phyloP scores from a whole-genome alignment of 92 coral and sea anemone genomes.

The Porites rus region DNA sequence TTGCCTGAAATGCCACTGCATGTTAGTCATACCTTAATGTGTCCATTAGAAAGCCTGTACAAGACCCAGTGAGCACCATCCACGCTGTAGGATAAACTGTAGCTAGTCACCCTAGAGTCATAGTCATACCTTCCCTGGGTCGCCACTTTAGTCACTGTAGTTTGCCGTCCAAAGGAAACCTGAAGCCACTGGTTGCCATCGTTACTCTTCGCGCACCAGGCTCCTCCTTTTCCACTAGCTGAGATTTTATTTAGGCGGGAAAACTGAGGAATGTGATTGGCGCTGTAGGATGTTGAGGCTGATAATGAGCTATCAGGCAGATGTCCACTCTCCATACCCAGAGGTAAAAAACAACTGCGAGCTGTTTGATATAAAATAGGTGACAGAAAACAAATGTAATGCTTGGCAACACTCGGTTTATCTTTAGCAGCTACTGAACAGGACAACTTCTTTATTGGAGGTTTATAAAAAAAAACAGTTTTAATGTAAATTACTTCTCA shows the following conservation, averaged over 20 bases:
- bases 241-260: conserved; percentile 23
- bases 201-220: conserved; percentile 42
- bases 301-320: too few species aligned
- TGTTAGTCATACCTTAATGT: conserved; percentile 32
- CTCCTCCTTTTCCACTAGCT: conserved; percentile 5
- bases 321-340: too few species aligned
- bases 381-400: too few species aligned
- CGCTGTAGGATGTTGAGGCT: background rate
- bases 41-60: conserved; percentile 39
- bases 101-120: conserved; percentile 27
- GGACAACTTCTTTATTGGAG: too few species aligned
- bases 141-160: conserved; percentile 52
- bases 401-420: too few species aligned
- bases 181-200: conserved; percentile 45
- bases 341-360: too few species aligned
- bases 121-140: conserved; percentile 32
- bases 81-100: conserved; percentile 42
- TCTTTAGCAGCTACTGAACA: too few species aligned
- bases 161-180: conserved; percentile 33
- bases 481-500: too few species aligned
- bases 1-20: too few species aligned
- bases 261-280: conserved; percentile 9
- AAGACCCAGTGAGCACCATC: conserved; percentile 64
- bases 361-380: too few species aligned
- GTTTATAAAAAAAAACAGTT: too few species aligned